These are phyloP conservation scores for Sebastes goodei DNA, from an alignment of 2,797 vertebrate species.

Conservation along the genomic window DNA sequence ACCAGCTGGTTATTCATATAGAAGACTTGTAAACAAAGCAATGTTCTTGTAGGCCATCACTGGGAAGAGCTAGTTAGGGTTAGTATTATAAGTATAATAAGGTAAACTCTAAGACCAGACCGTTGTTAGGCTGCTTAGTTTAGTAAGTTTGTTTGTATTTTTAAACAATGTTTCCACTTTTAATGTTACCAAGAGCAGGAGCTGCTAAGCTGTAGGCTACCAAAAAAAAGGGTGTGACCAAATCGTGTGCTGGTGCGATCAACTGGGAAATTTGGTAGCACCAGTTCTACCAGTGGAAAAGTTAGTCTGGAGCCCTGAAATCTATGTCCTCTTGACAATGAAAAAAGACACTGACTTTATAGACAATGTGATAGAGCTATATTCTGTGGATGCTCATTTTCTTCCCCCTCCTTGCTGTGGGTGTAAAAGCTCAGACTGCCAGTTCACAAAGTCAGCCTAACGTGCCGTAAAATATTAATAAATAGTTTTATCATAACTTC, in stretches of 20 bases:
- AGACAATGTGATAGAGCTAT: not conserved
- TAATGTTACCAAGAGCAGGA: not conserved
- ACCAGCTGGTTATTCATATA: not conserved
- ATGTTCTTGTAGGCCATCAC: not conserved
- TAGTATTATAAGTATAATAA: not conserved
- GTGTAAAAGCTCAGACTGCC: slow-evolving; percentile 1
- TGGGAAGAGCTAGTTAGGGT: not conserved
- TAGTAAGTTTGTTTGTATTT: too few relatives aligned
- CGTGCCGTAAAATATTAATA: slow-evolving; percentile 28
- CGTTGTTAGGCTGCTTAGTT: not conserved
- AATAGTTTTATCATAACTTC: slow-evolving; percentile 33
- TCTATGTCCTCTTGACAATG: not conserved
- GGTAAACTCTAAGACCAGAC: not conserved
- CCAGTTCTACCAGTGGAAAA: not conserved
- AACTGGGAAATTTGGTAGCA: not conserved
- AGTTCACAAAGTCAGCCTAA: slow-evolving; percentile 29
- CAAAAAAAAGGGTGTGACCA: not conserved
- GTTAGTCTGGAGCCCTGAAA: not conserved
- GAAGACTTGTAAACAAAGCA: not conserved
- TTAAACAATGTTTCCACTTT: not conserved
- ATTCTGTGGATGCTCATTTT: not conserved
- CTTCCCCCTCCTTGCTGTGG: not conserved
- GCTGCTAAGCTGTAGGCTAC: not conserved
- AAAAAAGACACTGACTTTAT: not conserved
- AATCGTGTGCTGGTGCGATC: not conserved